Evolutionary conservation across 2,888 invertebrate genomes (phyloP).

Genomic region (Macrophya annulata): DNA sequence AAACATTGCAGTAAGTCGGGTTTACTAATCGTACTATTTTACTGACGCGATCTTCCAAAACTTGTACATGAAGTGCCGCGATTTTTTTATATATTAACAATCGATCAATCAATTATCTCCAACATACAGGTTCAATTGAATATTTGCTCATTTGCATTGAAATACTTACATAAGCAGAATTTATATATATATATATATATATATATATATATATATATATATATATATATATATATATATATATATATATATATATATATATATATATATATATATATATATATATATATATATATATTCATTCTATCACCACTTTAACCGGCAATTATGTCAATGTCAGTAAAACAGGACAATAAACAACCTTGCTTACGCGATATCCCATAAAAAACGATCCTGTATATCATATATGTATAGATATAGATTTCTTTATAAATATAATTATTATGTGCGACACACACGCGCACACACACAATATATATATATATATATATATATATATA

Average conservation of each 20-base stretch:
- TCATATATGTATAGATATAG: background rate
- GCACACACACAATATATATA: too few relatives aligned
- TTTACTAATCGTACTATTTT: background rate
- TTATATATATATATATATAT: too few relatives aligned
- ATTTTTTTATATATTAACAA: background rate
- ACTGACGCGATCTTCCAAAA: background rate
- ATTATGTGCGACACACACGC: background rate
- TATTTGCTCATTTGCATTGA: background rate
- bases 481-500: constrained; percentile 19
- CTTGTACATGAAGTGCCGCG: background rate
- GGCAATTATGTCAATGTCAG: background rate
- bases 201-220: too few relatives aligned
- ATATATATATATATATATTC: too few relatives aligned
- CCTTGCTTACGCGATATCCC: background rate
- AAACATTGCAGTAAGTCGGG: background rate
- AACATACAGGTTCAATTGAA: background rate
- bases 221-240: too few relatives aligned
- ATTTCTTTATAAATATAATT: constrained; percentile 1
- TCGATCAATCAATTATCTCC: background rate
- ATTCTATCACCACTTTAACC: background rate
- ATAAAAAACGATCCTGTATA: background rate
- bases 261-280: too few relatives aligned
- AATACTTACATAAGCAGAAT: background rate
- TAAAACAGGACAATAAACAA: background rate
- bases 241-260: too few relatives aligned